These are phyloP conservation scores for Hippopotamyrus pictus DNA, from an alignment of 2,797 vertebrate genomes.

Conservation along the genomic window DNA sequence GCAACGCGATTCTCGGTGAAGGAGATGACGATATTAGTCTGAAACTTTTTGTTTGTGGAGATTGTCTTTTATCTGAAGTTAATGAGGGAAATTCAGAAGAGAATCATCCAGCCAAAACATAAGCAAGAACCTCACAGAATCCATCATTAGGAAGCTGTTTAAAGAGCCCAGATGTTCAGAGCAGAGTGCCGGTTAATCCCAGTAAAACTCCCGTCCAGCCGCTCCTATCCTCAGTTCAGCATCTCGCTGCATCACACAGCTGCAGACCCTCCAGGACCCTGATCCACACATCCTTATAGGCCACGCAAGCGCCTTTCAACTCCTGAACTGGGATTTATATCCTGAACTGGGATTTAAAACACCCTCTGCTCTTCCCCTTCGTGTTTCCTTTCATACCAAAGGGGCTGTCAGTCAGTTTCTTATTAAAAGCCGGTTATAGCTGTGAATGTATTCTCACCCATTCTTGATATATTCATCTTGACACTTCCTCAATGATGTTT, in stretches of 20 bases:
- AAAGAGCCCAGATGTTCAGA: neutral
- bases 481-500: neutral
- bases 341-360: neutral
- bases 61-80: neutral
- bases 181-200: neutral
- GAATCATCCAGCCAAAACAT: neutral
- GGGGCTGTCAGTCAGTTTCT: neutral
- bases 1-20: neutral
- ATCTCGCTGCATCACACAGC: neutral
- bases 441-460: neutral
- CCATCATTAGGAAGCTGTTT: neutral
- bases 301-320: neutral
- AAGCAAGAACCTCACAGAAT: neutral
- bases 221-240: neutral
- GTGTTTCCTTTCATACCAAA: neutral
- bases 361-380: neutral
- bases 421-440: neutral
- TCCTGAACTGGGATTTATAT: neutral
- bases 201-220: neutral
- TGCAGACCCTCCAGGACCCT: neutral
- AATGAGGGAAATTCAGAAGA: neutral
- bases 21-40: neutral
- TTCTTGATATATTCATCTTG: constrained; percentile 1
- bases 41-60: neutral
- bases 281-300: neutral